Conservation (phyloP, 2,888 invertebrate genomes). For the Chloroclystis v-ata region DNA sequence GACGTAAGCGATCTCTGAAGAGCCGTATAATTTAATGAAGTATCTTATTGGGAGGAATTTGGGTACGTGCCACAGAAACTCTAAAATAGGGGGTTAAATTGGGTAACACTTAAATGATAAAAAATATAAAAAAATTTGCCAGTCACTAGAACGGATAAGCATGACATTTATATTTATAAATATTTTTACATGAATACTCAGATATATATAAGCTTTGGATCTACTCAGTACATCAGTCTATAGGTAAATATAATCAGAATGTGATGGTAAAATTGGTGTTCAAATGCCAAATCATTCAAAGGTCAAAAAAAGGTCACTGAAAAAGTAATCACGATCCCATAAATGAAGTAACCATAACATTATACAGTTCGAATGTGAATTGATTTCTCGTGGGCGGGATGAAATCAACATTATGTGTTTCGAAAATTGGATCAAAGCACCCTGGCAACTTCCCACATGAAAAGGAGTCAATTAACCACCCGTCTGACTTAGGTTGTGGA, state of each 20-base stretch:
- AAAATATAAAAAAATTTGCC: too few relatives aligned
- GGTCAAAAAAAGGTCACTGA: slow-evolving; percentile 1
- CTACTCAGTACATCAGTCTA: too few relatives aligned
- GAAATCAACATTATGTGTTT: slow-evolving; percentile 15
- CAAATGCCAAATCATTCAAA: neutral
- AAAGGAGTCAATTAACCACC: slow-evolving; percentile 18
- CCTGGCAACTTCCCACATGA: slow-evolving; percentile 17
- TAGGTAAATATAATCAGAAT: too few relatives aligned
- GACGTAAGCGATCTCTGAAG: neutral
- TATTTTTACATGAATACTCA: too few relatives aligned
- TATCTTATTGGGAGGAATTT: neutral
- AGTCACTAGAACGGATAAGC: too few relatives aligned
- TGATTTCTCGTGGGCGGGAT: slow-evolving; percentile 17
- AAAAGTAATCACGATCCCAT: slow-evolving; percentile 1
- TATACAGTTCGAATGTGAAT: slow-evolving; percentile 12
- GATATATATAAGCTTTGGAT: too few relatives aligned
- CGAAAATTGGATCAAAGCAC: slow-evolving; percentile 15
- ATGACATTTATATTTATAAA: too few relatives aligned
- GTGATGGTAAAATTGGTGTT: too few relatives aligned
- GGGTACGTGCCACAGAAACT: neutral
- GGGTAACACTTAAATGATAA: too few relatives aligned
- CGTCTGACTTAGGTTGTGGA: slow-evolving; percentile 18
- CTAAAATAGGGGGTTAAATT: neutral
- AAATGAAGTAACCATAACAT: slow-evolving; percentile 3
- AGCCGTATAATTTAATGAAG: neutral